phyloP scores from a whole-genome alignment of 2,888 invertebrate species.

The Eupithecia dodoneata region DNA sequence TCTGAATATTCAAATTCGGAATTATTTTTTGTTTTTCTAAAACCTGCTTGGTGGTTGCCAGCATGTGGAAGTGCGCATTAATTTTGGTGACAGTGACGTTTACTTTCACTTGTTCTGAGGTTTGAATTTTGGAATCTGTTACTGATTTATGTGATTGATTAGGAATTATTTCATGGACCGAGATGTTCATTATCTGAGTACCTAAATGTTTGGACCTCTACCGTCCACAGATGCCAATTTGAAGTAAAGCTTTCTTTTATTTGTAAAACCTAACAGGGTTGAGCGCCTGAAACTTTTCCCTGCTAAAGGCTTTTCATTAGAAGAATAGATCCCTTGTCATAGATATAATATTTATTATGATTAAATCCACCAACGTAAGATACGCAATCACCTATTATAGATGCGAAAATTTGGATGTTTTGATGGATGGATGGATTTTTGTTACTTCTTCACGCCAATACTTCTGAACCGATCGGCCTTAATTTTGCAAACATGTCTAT shows the following conservation, averaged over 20 bases:
- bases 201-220: background rate
- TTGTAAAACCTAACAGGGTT: background rate
- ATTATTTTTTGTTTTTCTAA: constrained; percentile 49
- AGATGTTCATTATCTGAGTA: background rate
- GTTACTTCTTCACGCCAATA: too few relatives aligned
- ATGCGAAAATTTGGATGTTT: too few relatives aligned
- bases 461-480: too few relatives aligned
- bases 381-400: background rate
- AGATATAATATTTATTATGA: background rate
- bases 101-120: constrained; percentile 72
- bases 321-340: background rate
- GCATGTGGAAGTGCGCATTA: constrained; percentile 74
- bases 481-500: too few relatives aligned
- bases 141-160: constrained; percentile 5
- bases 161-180: background rate
- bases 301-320: background rate
- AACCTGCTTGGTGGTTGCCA: constrained; percentile 50
- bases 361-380: background rate
- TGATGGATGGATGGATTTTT: too few relatives aligned
- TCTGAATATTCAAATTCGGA: constrained; percentile 60
- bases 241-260: background rate
- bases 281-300: background rate
- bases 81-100: constrained; percentile 67
- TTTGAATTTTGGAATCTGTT: constrained; percentile 55
- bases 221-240: background rate